Conservation (phyloP, 2,113 vertebrate species). For the Phocoena sinus region DNA sequence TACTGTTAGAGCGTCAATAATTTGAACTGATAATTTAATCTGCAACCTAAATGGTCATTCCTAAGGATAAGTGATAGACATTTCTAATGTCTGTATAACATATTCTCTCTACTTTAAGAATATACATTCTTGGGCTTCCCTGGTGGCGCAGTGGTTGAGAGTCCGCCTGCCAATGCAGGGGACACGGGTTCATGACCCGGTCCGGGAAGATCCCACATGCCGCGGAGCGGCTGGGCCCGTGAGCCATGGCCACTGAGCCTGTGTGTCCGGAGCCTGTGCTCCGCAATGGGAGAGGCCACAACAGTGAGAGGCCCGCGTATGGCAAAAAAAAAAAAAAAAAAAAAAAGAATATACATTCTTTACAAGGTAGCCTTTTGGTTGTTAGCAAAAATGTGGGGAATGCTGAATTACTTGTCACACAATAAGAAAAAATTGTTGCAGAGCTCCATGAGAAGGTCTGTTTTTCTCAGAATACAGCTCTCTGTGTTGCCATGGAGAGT, state of each 20-base stretch:
- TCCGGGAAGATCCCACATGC: no score
- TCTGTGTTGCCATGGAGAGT: constrained; percentile 13
- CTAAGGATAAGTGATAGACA: background rate
- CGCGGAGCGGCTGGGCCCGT: no score
- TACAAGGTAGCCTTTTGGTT: background rate
- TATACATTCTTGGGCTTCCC: background rate
- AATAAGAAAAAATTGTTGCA: background rate
- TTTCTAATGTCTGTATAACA: background rate
- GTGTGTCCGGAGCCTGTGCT: no score
- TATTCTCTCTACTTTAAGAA: background rate
- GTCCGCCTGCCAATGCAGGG: no score
- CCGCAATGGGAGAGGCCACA: no score
- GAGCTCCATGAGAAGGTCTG: background rate
- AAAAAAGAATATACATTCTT: background rate
- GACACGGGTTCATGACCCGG: no score
- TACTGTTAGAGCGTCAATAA: background rate
- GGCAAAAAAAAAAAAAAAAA: no score
- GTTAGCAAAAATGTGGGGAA: background rate
- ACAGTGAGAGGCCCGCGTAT: no score
- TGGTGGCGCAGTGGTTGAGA: no score
- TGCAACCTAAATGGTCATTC: background rate
- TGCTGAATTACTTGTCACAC: background rate
- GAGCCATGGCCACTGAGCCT: no score
- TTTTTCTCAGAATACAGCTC: background rate
- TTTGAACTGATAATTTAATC: background rate